Conservation (phyloP, 2,113 vertebrate genomes). For the Noturus placidus region DNA sequence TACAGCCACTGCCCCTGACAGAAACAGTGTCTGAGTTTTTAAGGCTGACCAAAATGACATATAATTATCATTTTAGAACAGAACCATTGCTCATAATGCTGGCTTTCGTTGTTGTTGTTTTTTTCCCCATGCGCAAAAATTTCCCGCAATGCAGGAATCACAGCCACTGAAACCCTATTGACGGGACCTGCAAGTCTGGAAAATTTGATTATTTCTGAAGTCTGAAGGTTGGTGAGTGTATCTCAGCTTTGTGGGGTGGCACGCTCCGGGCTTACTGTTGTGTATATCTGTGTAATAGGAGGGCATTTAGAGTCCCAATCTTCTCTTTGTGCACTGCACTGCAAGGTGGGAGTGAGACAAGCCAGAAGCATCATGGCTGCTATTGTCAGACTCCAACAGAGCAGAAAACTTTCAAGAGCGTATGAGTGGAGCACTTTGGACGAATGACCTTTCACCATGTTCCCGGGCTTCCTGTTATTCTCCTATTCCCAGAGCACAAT, state of each 20-base stretch:
- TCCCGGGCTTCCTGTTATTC: conserved; percentile 21
- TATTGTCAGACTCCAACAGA: conserved; percentile 70
- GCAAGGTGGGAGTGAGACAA: conserved; percentile 65
- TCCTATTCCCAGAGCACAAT: not conserved
- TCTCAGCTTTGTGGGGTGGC: conserved; percentile 54
- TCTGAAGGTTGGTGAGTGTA: conserved; percentile 16
- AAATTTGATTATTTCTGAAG: conserved; percentile 32
- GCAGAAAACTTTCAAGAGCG: conserved; percentile 63
- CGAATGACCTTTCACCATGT: conserved; percentile 11
- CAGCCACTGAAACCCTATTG: conserved; percentile 22
- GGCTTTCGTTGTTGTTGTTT: not conserved
- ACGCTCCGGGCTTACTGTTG: conserved; percentile 51
- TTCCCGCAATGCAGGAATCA: conserved; percentile 24
- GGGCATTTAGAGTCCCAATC: conserved; percentile 67
- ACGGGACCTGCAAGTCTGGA: conserved; percentile 20
- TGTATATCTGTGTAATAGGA: conserved; percentile 68
- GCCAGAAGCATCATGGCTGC: conserved; percentile 57
- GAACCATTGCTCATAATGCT: not conserved
- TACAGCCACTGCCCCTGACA: not conserved
- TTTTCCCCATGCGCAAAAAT: not conserved
- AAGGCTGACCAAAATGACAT: conserved; percentile 14
- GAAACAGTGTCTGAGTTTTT: not conserved
- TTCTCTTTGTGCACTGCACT: conserved; percentile 63
- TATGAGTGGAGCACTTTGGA: conserved; percentile 34
- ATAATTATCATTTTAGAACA: not conserved